These are phyloP conservation scores for Phaethornis superciliosus DNA, from an alignment of 2,113 vertebrate genomes.

Conservation along the genomic window DNA sequence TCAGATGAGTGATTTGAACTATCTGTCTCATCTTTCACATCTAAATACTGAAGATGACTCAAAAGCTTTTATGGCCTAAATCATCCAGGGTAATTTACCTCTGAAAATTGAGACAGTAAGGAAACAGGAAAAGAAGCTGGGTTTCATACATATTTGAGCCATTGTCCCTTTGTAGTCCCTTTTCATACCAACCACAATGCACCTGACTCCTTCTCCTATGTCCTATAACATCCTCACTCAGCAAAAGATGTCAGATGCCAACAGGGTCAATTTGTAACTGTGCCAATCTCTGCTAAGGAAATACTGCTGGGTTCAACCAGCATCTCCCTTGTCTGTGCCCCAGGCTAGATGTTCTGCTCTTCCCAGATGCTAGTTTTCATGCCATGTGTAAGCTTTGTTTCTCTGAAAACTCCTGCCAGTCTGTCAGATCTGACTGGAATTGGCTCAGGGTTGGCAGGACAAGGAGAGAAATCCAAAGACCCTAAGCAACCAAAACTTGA, in stretches of 20 bases:
- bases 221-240: neutral
- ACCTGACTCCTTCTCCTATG: neutral
- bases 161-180: neutral
- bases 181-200: neutral
- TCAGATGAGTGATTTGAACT: conserved; percentile 36
- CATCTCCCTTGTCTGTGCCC: neutral
- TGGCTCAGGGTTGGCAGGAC: neutral
- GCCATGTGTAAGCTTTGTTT: neutral
- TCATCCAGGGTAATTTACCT: conserved; percentile 15
- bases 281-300: neutral
- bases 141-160: neutral
- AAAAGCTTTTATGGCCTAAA: conserved; percentile 45
- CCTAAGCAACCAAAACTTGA: neutral
- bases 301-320: neutral
- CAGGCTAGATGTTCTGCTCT: neutral
- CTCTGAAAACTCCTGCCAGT: neutral
- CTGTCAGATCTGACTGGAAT: neutral
- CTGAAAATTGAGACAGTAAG: neutral
- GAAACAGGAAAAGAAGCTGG: neutral
- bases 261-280: neutral
- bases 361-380: neutral
- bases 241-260: neutral
- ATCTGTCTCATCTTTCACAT: conserved; percentile 44
- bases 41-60: conserved; percentile 49
- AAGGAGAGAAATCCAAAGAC: neutral